A percentile compares a stretch with the other conserved stretches of the same genome.
These are phyloP conservation scores for Galaxea fascicularis DNA, from an alignment of 92 coral and sea anemone genomes.

Conservation along the genomic window DNA sequence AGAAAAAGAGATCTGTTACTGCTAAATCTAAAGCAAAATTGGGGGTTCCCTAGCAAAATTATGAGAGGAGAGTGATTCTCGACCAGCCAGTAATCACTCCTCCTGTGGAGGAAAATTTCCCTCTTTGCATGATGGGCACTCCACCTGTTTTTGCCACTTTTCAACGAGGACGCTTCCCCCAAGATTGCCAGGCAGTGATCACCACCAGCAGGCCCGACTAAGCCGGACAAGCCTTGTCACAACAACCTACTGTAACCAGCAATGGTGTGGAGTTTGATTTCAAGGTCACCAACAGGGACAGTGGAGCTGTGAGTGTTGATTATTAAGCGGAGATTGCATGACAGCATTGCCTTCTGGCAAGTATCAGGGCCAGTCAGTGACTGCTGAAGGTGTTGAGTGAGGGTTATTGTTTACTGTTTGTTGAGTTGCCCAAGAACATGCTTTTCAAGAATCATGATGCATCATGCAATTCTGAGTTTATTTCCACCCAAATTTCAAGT, in stretches of 20 bases:
- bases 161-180: conserved; percentile 61
- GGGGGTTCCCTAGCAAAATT: conserved; percentile 14
- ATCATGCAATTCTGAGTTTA: conserved; percentile 39
- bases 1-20: neutral
- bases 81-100: conserved; percentile 7
- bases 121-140: neutral
- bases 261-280: neutral
- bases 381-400: conserved; percentile 29
- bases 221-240: neutral
- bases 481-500: conserved; percentile 42
- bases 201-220: conserved; percentile 14
- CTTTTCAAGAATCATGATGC: conserved; percentile 35
- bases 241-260: neutral
- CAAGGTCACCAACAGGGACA: neutral
- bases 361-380: conserved; percentile 43
- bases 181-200: conserved; percentile 67
- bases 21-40: neutral
- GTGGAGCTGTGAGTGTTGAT: neutral
- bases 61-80: conserved; percentile 22
- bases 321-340: conserved; percentile 55
- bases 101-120: conserved; percentile 1
- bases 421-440: conserved; percentile 11
- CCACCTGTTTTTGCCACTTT: conserved; percentile 77
- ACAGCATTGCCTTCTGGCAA: conserved; percentile 54
- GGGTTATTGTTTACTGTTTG: conserved; percentile 65